These are phyloP conservation scores for Sesamia inferens DNA, from an alignment of 2,888 invertebrate species.

Conservation along the genomic window DNA sequence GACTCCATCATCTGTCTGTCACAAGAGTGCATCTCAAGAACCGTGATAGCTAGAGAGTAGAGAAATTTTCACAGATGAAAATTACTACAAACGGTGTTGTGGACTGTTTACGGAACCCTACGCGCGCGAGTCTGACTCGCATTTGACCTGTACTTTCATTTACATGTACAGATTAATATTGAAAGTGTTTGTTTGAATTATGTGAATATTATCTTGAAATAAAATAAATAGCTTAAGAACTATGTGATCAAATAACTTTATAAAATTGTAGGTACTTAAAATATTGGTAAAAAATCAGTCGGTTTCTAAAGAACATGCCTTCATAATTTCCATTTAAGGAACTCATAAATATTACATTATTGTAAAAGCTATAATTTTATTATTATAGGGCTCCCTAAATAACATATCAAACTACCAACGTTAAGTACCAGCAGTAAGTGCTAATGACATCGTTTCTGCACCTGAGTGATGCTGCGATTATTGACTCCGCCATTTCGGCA, in stretches of 20 bases:
- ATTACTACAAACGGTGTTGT: too few species aligned
- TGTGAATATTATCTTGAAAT: background rate
- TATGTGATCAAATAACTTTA: background rate
- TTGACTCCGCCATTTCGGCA: conserved; percentile 40
- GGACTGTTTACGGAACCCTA: too few species aligned
- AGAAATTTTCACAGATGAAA: too few species aligned
- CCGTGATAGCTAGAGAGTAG: too few species aligned
- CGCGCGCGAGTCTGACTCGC: too few species aligned
- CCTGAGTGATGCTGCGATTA: conserved; percentile 32
- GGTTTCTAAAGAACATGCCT: background rate
- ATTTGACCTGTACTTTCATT: too few species aligned
- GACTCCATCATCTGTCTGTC: too few species aligned
- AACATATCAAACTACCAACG: background rate
- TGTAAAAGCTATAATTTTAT: background rate
- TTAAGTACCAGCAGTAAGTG: conserved; percentile 1
- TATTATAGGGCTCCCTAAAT: conserved; percentile 3
- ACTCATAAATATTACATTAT: background rate
- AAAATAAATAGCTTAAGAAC: background rate
- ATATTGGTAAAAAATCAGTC: background rate
- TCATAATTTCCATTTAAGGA: background rate
- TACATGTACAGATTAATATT: too few species aligned
- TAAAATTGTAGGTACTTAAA: background rate
- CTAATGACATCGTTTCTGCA: conserved; percentile 48
- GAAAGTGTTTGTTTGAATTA: too few species aligned
- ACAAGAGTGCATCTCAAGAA: too few species aligned